Base-by-base conservation (phyloP, 2,113 vertebrate genomes). In the Brachypteracias leptosomus region DNA sequence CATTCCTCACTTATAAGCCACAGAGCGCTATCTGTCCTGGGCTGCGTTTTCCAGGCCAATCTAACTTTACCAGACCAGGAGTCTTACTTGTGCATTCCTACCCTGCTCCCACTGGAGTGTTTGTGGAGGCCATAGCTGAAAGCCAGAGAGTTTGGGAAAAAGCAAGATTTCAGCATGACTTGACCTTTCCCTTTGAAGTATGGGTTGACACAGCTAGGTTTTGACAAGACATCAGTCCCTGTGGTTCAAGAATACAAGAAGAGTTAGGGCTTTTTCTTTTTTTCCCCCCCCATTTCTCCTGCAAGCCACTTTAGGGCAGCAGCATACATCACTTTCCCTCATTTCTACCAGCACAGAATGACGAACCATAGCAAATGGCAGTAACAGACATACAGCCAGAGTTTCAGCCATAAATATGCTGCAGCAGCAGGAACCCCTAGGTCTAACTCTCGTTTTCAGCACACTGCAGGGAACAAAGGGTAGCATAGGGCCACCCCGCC, bases 171-270 rank as follows among this genome's bases (percentile, higher is more conserved):
- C 66, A 80, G 58, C 46, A 76, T 16, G 54, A 74, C 54, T 72
- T 91, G 87, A 93, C 93, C 85, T 85, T 67, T 92, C 54, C n/a
- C 63, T 90, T 74, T 67, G 59, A 94, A 74, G 82, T 40, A 88
- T 3, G 29, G 54, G 63, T 84, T 96, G 82, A 95, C 52, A 67
- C 38, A 93, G 74, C 65, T 71, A 61, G 35, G 54, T 88, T 95
- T 67, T 91, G 95, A 94, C 88, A 95, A 86, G 93, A 73, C 72
- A 80, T 83, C 82, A 74, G 78, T 67, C 88, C 68, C 29, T 12
- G 35, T 44, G 46, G 85, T 47, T 90, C 82, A 88, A 84, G 88
- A 83, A 77, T 24, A 88, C 49, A 28, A 26, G 49, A 93, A 66
- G 57, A 85, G 62, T 29, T 16, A 3, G 44, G 68, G 21, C 7